Conservation (phyloP, 2,888 invertebrate genomes). For the Phyllotreta striolata region DNA sequence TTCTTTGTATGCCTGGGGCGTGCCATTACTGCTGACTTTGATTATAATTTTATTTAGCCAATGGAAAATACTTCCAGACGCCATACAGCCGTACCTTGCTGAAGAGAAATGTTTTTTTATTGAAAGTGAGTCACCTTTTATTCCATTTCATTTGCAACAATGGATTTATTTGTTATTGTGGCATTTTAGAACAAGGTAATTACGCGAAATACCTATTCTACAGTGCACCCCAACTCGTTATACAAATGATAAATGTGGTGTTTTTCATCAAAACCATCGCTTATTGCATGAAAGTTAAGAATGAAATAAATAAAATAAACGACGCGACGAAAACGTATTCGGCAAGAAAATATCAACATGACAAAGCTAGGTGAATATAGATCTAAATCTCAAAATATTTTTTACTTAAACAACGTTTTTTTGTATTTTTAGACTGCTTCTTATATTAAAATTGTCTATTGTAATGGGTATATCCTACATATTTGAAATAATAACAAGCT, state of each 20-base stretch:
- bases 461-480: slow-evolving; percentile 83
- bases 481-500: slow-evolving; percentile 70
- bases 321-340: slow-evolving; percentile 66
- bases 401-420: neutral
- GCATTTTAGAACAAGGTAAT: slow-evolving; percentile 45
- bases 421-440: slow-evolving; percentile 66
- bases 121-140: slow-evolving; percentile 54
- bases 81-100: slow-evolving; percentile 70
- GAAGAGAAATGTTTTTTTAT: slow-evolving; percentile 70
- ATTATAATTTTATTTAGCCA: slow-evolving; percentile 66
- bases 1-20: slow-evolving; percentile 76
- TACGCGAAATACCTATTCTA: slow-evolving; percentile 49
- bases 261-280: slow-evolving; percentile 74
- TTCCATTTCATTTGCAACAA: no score
- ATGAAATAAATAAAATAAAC: slow-evolving; percentile 75
- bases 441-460: slow-evolving; percentile 78
- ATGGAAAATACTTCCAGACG: slow-evolving; percentile 59
- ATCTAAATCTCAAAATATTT: neutral
- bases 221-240: slow-evolving; percentile 67
- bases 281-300: slow-evolving; percentile 76
- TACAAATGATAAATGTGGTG: slow-evolving; percentile 70
- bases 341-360: slow-evolving; percentile 66
- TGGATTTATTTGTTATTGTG: neutral
- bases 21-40: slow-evolving; percentile 67
- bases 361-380: slow-evolving; percentile 69